Evolutionary conservation across 2,888 invertebrate species (phyloP), one percentile per base, ranked within the genome.

Genomic region (Protula sp.): DNA sequence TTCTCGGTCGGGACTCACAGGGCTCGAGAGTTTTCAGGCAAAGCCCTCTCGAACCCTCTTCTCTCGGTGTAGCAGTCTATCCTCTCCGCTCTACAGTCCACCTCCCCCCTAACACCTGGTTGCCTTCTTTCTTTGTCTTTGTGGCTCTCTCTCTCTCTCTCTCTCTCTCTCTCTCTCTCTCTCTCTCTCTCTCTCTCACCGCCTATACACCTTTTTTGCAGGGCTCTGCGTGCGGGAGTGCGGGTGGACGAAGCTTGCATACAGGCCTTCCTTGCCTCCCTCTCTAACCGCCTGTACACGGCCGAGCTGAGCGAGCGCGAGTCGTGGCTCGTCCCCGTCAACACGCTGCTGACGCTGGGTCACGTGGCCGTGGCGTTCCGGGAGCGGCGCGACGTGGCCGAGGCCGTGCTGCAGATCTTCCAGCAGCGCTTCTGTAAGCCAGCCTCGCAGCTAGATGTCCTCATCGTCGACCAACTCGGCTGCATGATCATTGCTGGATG

Each of bases 401-500:
- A 94, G 70, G 93, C 93, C 1, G 94, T 98, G 65, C 83, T 98
- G 47, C 94, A 95, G 81, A 97, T 99, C 81, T 94, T 98, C 78
- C 94, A 95, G 75, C 97, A 99, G 81, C 86, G 85, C 30, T 89
- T 99, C 76, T 95, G 95, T 75, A 89, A 92, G 48, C 91, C 94
- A 0, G 94, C 97, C 0, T 92, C 94, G 0, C 87, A 90, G 4
- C 85, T 98, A 64, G 98, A 99, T 80, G 89, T 90, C 0, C 83
- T 98, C 29, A 99, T 99, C 72, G 92, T 99, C 3, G 94, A 95
- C 81, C 98, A 98, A 82, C 84, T 99, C 53, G 98, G 98, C 19
- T 94, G 94, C 78, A 98, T 99, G 89, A 91, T 98, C 61, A 92
- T 99, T 58, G 93, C 95, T 28, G 83, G 83, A 63, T 79, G 79